These are phyloP conservation scores for Oreocharis arfaki DNA, from an alignment of 2,113 vertebrate species.

Conservation along the genomic window DNA sequence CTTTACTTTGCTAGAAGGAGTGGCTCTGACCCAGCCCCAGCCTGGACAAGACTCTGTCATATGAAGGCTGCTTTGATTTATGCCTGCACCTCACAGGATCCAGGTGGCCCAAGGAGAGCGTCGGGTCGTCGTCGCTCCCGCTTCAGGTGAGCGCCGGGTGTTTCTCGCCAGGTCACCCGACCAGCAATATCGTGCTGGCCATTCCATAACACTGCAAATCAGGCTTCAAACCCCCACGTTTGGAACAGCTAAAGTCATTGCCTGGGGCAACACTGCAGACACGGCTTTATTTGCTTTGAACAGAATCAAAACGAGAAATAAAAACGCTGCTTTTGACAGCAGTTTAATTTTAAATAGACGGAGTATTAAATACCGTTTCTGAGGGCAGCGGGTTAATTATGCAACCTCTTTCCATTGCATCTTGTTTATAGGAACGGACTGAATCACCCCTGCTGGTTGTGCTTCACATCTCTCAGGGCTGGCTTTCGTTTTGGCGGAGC, in stretches of 20 bases:
- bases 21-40: neutral
- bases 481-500: neutral
- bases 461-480: neutral
- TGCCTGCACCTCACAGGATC: neutral
- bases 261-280: neutral
- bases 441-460: neutral
- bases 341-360: constrained; percentile 4
- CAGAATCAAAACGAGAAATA: neutral
- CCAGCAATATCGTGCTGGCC: neutral
- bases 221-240: neutral
- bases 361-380: neutral
- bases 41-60: neutral
- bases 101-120: neutral
- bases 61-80: constrained; percentile 1
- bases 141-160: neutral
- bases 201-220: neutral
- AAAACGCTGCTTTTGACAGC: neutral
- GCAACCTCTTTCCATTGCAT: constrained; percentile 12
- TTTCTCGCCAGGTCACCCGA: neutral
- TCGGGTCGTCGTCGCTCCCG: accelerated
- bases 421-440: neutral
- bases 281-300: constrained; percentile 27
- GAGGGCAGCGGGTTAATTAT: neutral
- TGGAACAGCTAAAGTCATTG: neutral
- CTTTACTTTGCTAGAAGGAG: neutral